phyloP scores from a whole-genome alignment of 2,888 invertebrate genomes.

The Brenthis hecate region DNA sequence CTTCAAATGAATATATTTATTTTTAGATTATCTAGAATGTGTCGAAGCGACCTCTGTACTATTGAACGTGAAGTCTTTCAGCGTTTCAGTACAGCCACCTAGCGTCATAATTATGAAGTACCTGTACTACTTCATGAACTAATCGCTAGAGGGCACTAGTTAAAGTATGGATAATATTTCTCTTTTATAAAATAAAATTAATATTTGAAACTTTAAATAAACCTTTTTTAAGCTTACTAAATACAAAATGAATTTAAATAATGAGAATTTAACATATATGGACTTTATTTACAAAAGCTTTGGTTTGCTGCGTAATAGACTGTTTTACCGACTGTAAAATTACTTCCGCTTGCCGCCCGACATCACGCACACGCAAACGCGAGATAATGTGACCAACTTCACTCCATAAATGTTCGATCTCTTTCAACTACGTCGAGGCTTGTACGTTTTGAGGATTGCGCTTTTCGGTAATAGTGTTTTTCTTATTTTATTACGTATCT shows the following conservation, averaged over 20 bases:
- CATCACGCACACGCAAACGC: constrained; percentile 72
- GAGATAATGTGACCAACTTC: constrained; percentile 67
- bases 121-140: background rate
- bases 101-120: background rate
- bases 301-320: constrained; percentile 67
- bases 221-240: background rate
- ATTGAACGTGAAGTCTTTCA: constrained; percentile 3
- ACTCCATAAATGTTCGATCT: constrained; percentile 79
- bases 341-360: constrained; percentile 76
- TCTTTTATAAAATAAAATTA: background rate
- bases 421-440: constrained; percentile 77
- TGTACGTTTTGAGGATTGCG: constrained; percentile 72
- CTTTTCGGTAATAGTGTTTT: constrained; percentile 79
- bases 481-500: constrained; percentile 52
- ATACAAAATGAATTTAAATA: background rate
- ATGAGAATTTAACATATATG: background rate
- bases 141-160: constrained; percentile 34
- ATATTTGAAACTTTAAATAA: background rate
- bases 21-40: background rate
- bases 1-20: background rate
- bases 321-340: constrained; percentile 62
- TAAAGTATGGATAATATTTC: background rate
- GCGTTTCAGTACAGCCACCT: constrained; percentile 22
- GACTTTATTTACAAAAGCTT: constrained; percentile 25
- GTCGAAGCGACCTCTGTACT: constrained; percentile 25